These are phyloP conservation scores for Pituophis catenifer DNA, from an alignment of 2,113 vertebrate species.

Conservation along the genomic window DNA sequence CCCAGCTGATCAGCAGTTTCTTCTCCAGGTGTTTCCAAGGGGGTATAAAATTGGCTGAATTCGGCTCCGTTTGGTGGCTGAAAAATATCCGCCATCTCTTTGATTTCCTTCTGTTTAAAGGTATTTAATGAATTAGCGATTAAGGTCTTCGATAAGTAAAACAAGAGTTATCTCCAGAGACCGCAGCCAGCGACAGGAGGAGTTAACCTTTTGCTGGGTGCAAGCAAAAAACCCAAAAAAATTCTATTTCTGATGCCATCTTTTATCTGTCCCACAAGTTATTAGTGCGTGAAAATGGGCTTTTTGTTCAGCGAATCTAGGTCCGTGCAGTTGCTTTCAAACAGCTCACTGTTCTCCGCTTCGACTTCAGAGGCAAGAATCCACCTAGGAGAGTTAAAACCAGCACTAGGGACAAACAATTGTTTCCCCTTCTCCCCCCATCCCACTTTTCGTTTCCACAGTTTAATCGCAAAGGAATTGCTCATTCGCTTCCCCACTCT, in stretches of 20 bases:
- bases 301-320: neutral
- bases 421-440: too few species aligned
- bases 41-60: neutral
- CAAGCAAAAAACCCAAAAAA: neutral
- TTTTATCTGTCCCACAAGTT: neutral
- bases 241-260: rapidly evolving
- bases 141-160: neutral
- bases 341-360: neutral
- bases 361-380: neutral
- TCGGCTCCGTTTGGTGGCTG: neutral
- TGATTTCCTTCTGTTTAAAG: neutral
- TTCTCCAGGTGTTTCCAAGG: neutral
- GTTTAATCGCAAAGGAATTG: neutral
- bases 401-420: neutral
- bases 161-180: neutral
- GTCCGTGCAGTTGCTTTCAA: neutral
- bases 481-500: neutral
- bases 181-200: rapidly evolving
- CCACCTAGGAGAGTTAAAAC: neutral
- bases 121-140: neutral
- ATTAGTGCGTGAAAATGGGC: neutral
- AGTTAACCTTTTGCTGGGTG: rapidly evolving
- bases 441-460: neutral
- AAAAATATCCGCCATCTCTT: neutral
- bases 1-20: neutral